Base-by-base conservation (phyloP, 2,797 vertebrate genomes). In the Alca torda region DNA sequence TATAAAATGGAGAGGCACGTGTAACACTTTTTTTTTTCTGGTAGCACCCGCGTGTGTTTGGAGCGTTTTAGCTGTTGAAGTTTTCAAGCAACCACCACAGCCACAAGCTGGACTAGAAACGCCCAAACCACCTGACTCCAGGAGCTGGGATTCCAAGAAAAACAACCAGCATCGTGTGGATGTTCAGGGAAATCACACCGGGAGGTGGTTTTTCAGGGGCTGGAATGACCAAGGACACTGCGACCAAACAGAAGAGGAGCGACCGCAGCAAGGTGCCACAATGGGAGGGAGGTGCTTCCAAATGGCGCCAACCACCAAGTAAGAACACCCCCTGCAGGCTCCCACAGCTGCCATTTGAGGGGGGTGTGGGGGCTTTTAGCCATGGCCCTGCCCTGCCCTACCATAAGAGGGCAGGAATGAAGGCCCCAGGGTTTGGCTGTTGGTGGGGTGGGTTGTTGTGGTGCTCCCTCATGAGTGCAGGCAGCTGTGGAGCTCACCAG, bases 371-470 rank as follows among this genome's bases (percentile, higher is more conserved):
- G 15, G 19, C 4, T 89, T 65, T 78, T 53, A 72, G 24, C n/a
- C 23, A 5, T 5, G 11, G 39, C 15, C 13, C 28, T 6, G 4
- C 61, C 63, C 30, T 79, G 9, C 9, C 33, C n/a, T 10, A 1
- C 54, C 7, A 64, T 61, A 86, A 81, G 86, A 28, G n/a, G 41
- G 37, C 1, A 8, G 21, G 10, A 78, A 51, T 0, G 19, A 16
- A 15, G 0, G 0, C 1, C 0, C 0, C 0, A 3, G 0, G 7
- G 7, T 50, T 56, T 80, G 28, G 28, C 5, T 75, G 48, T 3
- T 56, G 51, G 17, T 16, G 16, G 15, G 0, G 1, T 23, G 16
- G 18, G 2, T 5, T 48, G 43, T 23, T 70, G 54, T 43, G 51
- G 4, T 59, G 24, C 0, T 89, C 14, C 4, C 4, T 25, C 1